These are phyloP conservation scores for Sminthurinus aureus DNA, from an alignment of 2,888 invertebrate species.

Conservation along the genomic window DNA sequence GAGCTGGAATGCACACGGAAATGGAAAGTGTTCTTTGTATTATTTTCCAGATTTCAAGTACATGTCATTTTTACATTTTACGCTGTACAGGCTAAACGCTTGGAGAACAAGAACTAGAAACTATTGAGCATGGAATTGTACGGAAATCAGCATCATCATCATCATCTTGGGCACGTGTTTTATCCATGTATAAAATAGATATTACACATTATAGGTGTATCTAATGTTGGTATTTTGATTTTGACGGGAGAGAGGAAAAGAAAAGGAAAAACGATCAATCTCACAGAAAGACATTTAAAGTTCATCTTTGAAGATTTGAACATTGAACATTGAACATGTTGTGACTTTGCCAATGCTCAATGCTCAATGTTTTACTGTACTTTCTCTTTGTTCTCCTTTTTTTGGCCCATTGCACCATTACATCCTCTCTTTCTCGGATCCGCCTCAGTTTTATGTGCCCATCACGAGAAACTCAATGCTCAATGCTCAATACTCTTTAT, in stretches of 20 bases:
- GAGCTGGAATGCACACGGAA: neutral
- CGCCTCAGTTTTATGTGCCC: constrained; percentile 52
- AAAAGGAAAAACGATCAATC: constrained; percentile 12
- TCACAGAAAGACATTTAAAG: constrained; percentile 54
- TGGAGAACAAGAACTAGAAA: neutral
- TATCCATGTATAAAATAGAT: neutral
- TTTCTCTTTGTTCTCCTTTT: no score
- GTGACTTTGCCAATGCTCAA: constrained; percentile 55
- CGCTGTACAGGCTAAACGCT: no score
- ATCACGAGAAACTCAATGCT: constrained; percentile 51
- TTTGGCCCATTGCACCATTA: constrained; percentile 51
- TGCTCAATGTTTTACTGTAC: no score
- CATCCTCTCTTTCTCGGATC: no score
- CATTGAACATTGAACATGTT: constrained; percentile 52
- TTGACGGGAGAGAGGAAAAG: neutral
- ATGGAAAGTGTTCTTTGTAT: constrained; percentile 2
- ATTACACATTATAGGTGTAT: neutral
- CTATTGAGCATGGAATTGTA: neutral
- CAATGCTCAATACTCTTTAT: constrained; percentile 43
- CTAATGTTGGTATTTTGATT: neutral
- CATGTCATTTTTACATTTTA: neutral
- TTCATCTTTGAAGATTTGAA: constrained; percentile 52
- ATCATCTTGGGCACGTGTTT: neutral
- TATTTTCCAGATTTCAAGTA: neutral
- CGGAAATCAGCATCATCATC: neutral